phyloP scores from a whole-genome alignment of 2,888 invertebrate genomes.

The Stenodema calcarata region DNA sequence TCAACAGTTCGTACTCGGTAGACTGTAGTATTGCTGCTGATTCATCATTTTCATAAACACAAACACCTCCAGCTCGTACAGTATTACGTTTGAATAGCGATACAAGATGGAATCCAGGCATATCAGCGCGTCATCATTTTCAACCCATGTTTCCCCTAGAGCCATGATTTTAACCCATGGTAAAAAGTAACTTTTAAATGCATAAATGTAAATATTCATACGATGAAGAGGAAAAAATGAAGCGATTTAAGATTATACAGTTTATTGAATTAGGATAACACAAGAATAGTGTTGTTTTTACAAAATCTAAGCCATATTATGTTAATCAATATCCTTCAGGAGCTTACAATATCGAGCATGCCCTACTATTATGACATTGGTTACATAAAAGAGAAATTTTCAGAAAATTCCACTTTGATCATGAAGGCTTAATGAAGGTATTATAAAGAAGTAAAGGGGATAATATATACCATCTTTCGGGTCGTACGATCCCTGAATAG shows the following conservation, averaged over 20 bases:
- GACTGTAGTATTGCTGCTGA: neutral
- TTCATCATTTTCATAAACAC: neutral
- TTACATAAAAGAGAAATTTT: conserved; percentile 14
- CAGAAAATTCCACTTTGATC: neutral
- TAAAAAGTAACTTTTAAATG: too few relatives aligned
- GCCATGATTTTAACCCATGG: neutral
- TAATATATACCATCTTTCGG: neutral
- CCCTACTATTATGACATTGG: neutral
- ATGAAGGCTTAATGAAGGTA: conserved; percentile 14
- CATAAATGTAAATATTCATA: too few relatives aligned
- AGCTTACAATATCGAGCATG: conserved; percentile 21
- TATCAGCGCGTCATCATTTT: neutral
- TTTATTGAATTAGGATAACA: conserved; percentile 51
- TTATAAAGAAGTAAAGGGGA: neutral
- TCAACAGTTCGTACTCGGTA: neutral
- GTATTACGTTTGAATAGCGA: neutral
- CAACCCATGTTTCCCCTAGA: neutral
- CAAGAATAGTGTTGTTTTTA: conserved; percentile 50
- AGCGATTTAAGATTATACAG: conserved; percentile 27
- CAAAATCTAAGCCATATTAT: conserved; percentile 52
- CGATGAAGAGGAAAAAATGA: too few relatives aligned
- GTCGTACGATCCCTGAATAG: conserved; percentile 13
- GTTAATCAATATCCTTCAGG: conserved; percentile 34
- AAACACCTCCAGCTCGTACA: neutral
- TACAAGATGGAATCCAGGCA: neutral